These are phyloP conservation scores for Cotesia vestalis DNA, from an alignment of 1,140 invertebrate genomes.

Conservation along the genomic window DNA sequence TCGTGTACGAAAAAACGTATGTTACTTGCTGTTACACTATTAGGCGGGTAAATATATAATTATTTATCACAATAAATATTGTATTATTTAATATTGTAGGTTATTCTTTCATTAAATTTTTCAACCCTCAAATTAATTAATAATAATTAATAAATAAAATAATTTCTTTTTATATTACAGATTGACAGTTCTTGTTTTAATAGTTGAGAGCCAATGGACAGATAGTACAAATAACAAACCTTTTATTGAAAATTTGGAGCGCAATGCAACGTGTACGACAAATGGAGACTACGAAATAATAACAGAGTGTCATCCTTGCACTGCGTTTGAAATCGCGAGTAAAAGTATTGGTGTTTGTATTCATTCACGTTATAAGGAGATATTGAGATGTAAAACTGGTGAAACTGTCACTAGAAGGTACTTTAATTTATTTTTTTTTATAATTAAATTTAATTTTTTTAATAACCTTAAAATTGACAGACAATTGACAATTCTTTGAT, in stretches of 20 bases:
- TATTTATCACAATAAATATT: conserved; percentile 21
- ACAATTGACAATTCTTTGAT: no score
- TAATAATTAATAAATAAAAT: neutral
- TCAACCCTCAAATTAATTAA: neutral
- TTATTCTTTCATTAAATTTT: conserved; percentile 1
- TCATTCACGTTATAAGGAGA: conserved; percentile 76
- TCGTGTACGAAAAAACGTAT: conserved; percentile 75
- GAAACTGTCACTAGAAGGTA: conserved; percentile 76
- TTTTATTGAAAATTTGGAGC: conserved; percentile 72
- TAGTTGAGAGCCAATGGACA: conserved; percentile 80
- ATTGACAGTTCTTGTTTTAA: conserved; percentile 79
- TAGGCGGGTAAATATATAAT: conserved; percentile 68
- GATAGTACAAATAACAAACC: conserved; percentile 65
- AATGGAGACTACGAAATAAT: conserved; percentile 76
- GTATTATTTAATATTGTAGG: neutral
- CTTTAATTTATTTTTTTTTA: conserved; percentile 41
- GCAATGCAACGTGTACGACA: conserved; percentile 78
- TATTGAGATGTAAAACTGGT: conserved; percentile 74
- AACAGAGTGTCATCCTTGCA: conserved; percentile 82
- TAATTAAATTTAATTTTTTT: neutral
- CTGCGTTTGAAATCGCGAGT: conserved; percentile 78
- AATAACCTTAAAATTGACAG: no score
- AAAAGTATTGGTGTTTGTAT: conserved; percentile 76
- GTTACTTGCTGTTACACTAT: conserved; percentile 70
- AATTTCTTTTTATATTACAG: conserved; percentile 62